A percentile compares a stretch with the other conserved stretches of the same genome.
Conservation (phyloP, 2,113 vertebrate genomes). For the Fregata magnificens region DNA sequence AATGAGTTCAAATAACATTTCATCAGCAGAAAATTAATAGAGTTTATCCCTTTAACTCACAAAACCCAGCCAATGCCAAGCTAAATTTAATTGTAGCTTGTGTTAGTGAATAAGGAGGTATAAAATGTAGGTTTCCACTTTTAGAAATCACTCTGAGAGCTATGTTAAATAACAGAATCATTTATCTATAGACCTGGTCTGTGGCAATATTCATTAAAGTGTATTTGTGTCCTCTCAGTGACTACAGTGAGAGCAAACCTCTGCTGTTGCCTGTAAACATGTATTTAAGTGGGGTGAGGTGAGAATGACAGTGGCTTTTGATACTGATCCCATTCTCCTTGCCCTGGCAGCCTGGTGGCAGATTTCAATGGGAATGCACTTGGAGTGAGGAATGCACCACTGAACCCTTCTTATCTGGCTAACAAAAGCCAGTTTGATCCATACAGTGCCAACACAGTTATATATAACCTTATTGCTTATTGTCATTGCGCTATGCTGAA, state of each 20-base stretch:
- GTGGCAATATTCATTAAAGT: conserved; percentile 18
- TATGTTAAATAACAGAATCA: conserved; percentile 14
- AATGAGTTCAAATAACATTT: conserved; percentile 65
- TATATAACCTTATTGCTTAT: neutral
- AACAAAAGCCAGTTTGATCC: neutral
- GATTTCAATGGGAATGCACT: neutral
- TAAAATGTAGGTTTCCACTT: conserved; percentile 26
- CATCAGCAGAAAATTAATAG: conserved; percentile 64
- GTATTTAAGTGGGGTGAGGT: conserved; percentile 30
- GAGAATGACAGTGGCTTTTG: conserved; percentile 22
- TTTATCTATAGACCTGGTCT: conserved; percentile 37
- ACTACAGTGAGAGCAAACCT: neutral
- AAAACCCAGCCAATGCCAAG: conserved; percentile 6
- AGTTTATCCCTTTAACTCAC: conserved; percentile 37
- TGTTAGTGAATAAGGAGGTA: neutral
- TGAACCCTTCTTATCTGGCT: neutral
- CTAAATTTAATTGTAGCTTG: conserved; percentile 27
- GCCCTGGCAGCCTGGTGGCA: neutral
- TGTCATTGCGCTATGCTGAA: neutral
- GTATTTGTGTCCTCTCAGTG: neutral
- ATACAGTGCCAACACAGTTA: neutral
- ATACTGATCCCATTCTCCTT: neutral
- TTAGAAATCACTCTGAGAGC: conserved; percentile 15
- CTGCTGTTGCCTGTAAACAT: conserved; percentile 8
- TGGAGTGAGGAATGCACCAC: neutral